Evolutionary conservation across 2,113 vertebrate genomes (phyloP).

Genomic region (Malurus elegans): DNA sequence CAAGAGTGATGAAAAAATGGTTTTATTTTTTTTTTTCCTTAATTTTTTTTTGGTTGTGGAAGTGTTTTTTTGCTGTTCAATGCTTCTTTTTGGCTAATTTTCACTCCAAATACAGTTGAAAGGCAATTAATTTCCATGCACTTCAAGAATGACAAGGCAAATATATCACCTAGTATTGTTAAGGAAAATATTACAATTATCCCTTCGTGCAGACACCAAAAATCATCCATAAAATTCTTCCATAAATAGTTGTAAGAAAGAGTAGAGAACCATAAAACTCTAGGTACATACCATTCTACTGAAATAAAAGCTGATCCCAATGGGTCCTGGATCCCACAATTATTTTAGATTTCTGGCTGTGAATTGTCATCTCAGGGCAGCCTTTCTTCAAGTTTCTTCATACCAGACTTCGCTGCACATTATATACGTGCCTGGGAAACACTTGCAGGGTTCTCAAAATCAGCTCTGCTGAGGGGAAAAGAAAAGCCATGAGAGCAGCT

Average conservation of each 20-base stretch:
- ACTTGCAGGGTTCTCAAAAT: not conserved
- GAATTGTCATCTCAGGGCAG: not conserved
- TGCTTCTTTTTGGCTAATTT: not conserved
- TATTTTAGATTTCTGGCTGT: not conserved
- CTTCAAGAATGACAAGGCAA: not conserved
- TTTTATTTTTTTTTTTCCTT: accelerated
- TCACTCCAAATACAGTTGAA: not conserved
- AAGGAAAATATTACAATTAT: not conserved
- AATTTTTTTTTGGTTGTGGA: not conserved
- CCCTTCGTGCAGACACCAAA: not conserved
- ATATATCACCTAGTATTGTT: not conserved
- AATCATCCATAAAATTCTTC: not conserved
- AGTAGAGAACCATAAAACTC: not conserved
- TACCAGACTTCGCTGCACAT: not conserved
- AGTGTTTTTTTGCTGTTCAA: not conserved
- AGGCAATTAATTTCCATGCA: not conserved
- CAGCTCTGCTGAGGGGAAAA: not conserved
- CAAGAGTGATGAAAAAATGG: not conserved
- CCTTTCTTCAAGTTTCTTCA: not conserved
- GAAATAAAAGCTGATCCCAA: slow-evolving; percentile 1
- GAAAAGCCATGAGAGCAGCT: not conserved
- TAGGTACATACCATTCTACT: slow-evolving; percentile 7
- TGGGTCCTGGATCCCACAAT: not conserved
- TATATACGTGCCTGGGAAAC: not conserved
- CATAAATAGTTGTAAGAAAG: slow-evolving; percentile 1